Conservation (phyloP, 2,113 vertebrate species). For the Balaeniceps rex region DNA sequence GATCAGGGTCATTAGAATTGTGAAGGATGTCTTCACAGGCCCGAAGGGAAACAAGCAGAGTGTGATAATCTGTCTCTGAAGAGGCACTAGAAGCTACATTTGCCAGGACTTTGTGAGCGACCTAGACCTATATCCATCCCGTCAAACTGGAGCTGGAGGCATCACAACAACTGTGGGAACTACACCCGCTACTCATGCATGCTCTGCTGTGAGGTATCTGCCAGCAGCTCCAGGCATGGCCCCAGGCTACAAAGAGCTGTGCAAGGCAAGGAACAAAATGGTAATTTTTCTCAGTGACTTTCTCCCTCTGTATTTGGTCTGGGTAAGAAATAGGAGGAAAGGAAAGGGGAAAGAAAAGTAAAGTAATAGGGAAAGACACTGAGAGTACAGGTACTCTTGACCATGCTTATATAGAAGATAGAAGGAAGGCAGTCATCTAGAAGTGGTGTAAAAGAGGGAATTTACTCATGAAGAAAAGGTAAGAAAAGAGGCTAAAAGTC, state of each 20-base stretch:
- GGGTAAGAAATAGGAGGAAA: neutral
- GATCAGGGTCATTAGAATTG: neutral
- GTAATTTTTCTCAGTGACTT: neutral
- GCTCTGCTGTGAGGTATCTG: neutral
- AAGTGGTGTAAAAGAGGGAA: neutral
- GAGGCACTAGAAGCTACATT: neutral
- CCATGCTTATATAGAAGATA: neutral
- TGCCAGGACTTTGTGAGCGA: neutral
- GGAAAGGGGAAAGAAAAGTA: neutral
- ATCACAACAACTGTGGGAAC: neutral
- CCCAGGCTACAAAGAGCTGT: neutral
- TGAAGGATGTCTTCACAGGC: neutral
- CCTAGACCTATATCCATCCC: neutral
- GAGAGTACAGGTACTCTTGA: neutral
- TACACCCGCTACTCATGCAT: neutral
- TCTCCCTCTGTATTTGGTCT: neutral
- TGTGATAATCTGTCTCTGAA: neutral
- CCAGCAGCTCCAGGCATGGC: neutral
- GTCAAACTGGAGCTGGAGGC: neutral
- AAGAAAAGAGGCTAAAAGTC: neutral
- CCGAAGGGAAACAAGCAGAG: neutral
- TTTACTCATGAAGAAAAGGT: neutral
- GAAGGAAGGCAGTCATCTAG: neutral
- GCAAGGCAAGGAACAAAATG: neutral
- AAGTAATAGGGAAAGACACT: neutral